These are phyloP conservation scores for Drosophila ananassae DNA, from an alignment of 1,140 invertebrate genomes.

Conservation along the genomic window DNA sequence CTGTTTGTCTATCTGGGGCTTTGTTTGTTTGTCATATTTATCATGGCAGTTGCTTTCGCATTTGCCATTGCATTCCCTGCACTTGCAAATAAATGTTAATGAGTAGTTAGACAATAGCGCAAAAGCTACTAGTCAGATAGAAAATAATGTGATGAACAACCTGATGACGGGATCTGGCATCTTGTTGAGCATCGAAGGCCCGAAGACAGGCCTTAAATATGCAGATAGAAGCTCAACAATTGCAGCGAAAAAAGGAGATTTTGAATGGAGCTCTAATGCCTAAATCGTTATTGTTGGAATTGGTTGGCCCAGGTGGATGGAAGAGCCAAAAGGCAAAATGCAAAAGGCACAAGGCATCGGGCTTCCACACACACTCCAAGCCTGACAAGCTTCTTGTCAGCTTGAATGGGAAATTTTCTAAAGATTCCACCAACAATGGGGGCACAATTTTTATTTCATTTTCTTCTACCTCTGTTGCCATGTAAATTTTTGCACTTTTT, in stretches of 20 bases:
- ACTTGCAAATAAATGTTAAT: conserved; percentile 82
- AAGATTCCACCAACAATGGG: conserved; percentile 58
- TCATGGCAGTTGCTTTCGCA: conserved; percentile 76
- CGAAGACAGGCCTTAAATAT: conserved; percentile 32
- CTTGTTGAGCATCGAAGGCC: conserved; percentile 21
- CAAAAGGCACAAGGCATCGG: not conserved
- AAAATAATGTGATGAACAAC: conserved; percentile 54
- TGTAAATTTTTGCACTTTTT: conserved; percentile 79
- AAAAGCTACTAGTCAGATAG: conserved; percentile 51
- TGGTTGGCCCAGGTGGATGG: conserved; percentile 35
- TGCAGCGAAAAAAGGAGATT: conserved; percentile 54
- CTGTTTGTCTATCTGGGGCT: conserved; percentile 50
- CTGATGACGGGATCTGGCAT: conserved; percentile 43
- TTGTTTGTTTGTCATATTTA: conserved; percentile 78
- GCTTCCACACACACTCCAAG: conserved; percentile 41
- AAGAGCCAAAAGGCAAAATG: not conserved
- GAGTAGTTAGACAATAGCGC: conserved; percentile 78
- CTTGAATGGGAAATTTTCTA: conserved; percentile 62
- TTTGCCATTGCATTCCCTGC: conserved; percentile 64
- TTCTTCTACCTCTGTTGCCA: conserved; percentile 46
- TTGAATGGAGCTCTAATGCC: conserved; percentile 73
- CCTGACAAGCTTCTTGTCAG: conserved; percentile 56
- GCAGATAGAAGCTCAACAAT: conserved; percentile 62
- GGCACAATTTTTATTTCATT: conserved; percentile 4
- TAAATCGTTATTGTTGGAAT: conserved; percentile 68